Conservation (phyloP, 2,888 invertebrate species). For the Parnassius mnemosyne region DNA sequence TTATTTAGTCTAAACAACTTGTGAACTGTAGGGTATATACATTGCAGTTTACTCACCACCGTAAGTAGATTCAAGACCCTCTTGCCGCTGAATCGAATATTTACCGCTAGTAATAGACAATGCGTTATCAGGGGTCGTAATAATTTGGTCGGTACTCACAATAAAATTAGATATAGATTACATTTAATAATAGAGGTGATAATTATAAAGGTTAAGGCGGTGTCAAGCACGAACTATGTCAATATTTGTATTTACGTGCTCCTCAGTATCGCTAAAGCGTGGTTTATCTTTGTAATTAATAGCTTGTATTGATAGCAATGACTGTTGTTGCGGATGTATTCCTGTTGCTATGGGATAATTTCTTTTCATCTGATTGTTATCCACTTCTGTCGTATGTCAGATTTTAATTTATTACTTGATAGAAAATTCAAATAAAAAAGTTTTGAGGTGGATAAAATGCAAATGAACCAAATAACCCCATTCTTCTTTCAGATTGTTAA, state of each 20-base stretch:
- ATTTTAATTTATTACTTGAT: too few species aligned
- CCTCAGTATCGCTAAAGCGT: slow-evolving; percentile 29
- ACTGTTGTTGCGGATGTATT: slow-evolving; percentile 37
- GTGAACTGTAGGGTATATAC: slow-evolving; percentile 12
- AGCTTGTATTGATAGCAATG: slow-evolving; percentile 35
- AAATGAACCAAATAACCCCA: too few species aligned
- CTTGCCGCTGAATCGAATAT: neutral
- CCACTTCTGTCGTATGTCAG: too few species aligned
- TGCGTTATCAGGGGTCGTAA: slow-evolving; percentile 30
- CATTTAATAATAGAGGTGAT: slow-evolving; percentile 60
- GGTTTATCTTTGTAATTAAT: slow-evolving; percentile 40
- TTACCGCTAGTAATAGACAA: slow-evolving; percentile 8
- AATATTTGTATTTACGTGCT: slow-evolving; percentile 64
- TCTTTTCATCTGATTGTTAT: slow-evolving; percentile 24
- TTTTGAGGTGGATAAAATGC: too few species aligned
- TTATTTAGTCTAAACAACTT: slow-evolving; percentile 25
- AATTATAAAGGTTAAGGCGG: slow-evolving; percentile 67
- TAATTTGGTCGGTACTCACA: slow-evolving; percentile 37
- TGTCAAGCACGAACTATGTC: slow-evolving; percentile 69
- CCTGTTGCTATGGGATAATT: slow-evolving; percentile 38
- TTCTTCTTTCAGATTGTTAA: too few species aligned
- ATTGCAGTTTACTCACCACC: slow-evolving; percentile 24
- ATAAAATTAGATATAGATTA: slow-evolving; percentile 54
- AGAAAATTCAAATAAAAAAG: too few species aligned
- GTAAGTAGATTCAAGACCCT: slow-evolving; percentile 21